Base-by-base conservation (phyloP, 2,797 vertebrate species). In the Scomberomorus guttatus region DNA sequence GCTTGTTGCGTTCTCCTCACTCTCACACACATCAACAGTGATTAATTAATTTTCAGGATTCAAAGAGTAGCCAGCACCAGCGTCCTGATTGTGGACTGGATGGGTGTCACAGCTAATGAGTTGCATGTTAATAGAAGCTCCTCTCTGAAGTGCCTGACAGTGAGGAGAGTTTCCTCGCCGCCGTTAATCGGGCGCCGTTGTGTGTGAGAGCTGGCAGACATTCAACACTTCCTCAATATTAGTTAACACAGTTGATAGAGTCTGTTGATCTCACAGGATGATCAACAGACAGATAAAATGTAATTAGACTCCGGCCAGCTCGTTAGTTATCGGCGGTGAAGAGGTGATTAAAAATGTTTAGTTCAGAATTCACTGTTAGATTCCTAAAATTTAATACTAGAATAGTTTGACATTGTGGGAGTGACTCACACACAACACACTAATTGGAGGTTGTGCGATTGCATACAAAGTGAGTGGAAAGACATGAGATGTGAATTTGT, bases 101-200 rank as follows among this genome's bases (percentile, higher is more conserved):
- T 15, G 57, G 22, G 46, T 52, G 71, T 72, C 64, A 67, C 68
- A 4, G 24, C 42, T 82, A 68, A 84, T 65, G 75, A 82, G 72
- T 22, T 25, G 80, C 27, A 13, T 70, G 66, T 63, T 68, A 78
- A 85, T 69, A 6, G 57, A 24, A 6, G 77, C 75, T 71, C 13
- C 9, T 60, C 24, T 44, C 7, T 57, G 57, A 57, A 77, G 66
- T 2, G 71, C 27, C 44, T 5, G 63, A 24, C 51, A 8, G 73
- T 3, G 24, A 62, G 62, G 54, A 73, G 42, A 66, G n/a, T n/a
- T 55, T 72, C 14, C 37, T 59, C 60, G 0, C 10, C 25, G 0
- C 51, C 34, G 14, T 0, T 77, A 63, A 56, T 17, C 39, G 6
- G 55, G 66, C 22, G 0, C 2, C 29, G 17, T 5, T 1, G 24